Conservation (phyloP, 2,797 vertebrate genomes). For the Halcyon leucocephala region DNA sequence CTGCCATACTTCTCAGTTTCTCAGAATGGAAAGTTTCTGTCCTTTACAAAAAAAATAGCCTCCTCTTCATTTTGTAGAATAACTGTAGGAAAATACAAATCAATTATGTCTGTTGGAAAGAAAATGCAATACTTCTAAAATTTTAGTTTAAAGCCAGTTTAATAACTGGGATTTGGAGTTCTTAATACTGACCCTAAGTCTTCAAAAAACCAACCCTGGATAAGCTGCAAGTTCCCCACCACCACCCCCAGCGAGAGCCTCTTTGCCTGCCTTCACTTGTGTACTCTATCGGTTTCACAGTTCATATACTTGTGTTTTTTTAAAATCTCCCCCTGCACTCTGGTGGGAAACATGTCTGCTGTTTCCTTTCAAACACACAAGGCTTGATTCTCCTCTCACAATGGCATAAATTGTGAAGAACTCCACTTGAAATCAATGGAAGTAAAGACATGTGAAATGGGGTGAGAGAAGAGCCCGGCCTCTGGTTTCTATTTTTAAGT, state of each 20-base stretch:
- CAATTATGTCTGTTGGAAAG: background rate
- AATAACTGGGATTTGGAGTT: background rate
- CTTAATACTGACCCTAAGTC: background rate
- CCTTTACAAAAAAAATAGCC: background rate
- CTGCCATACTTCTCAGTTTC: background rate
- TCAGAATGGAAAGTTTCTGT: background rate
- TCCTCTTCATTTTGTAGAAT: background rate
- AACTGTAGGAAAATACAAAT: background rate
- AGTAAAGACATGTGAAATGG: constrained; percentile 68
- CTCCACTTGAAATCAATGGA: constrained; percentile 54
- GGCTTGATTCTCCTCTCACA: constrained; percentile 68
- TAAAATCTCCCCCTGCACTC: constrained; percentile 18
- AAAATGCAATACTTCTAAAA: background rate
- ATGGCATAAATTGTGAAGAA: constrained; percentile 71
- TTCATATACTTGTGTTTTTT: constrained; percentile 68
- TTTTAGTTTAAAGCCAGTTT: background rate
- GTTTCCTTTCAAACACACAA: constrained; percentile 66
- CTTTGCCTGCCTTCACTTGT: constrained; percentile 47
- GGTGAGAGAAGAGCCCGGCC: constrained; percentile 54
- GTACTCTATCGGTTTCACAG: constrained; percentile 64
- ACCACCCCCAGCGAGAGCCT: constrained; percentile 16
- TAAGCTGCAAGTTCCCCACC: background rate
- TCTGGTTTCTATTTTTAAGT: constrained; percentile 69
- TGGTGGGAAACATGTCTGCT: constrained; percentile 61
- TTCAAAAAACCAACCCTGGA: background rate